Evolutionary conservation across 2,888 invertebrate species (phyloP), one percentile per base, ranked within the genome.

Genomic region (Perizoma flavofasciatum): DNA sequence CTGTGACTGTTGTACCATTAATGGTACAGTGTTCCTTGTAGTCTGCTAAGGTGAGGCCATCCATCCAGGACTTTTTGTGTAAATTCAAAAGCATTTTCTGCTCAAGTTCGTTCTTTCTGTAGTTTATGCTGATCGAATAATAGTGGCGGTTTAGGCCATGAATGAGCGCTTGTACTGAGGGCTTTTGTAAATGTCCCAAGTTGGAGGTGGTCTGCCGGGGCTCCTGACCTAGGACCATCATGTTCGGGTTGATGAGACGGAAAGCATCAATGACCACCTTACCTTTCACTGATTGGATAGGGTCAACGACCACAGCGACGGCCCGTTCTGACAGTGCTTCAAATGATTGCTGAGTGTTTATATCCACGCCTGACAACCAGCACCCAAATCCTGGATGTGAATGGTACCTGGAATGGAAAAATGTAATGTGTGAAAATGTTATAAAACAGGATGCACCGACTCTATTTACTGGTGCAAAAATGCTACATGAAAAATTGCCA

Each of bases 251-350:
- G 79, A 99, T 99, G 69, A 99, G 94, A 74, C 99, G 96, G 93
- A 99, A 99, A 66, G 99, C 99, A 93, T 99, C 99, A 78, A 99
- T 99, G n/a, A 99, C 99, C 48, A 99, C 98, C 94, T 99, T 97
- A 75, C 99, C 99, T 92, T 99, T 99, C 4, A 99, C 99, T 56
- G 98, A 98, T 83, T 99, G 99, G 79, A 99, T 99, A 8, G 99
- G 99, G 91, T 99, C 99, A 35, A 99, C 99, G 2, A 99, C 99
- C 45, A 99, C 99, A 65, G 99, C 99, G 0, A 99, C 99, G 34
- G 99, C 99, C 78, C 99, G 93, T 82, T 99, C 99, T 35, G 98
- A 98, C 5, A 99, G 93, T 0, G 99, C 99, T 88, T 99, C 99
- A 87, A 99, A 99, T 59, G 98, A 99, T 87, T 99, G 99, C 85